Base-by-base conservation (phyloP, 2,797 vertebrate genomes). In the Xiphophorus birchmanni region DNA sequence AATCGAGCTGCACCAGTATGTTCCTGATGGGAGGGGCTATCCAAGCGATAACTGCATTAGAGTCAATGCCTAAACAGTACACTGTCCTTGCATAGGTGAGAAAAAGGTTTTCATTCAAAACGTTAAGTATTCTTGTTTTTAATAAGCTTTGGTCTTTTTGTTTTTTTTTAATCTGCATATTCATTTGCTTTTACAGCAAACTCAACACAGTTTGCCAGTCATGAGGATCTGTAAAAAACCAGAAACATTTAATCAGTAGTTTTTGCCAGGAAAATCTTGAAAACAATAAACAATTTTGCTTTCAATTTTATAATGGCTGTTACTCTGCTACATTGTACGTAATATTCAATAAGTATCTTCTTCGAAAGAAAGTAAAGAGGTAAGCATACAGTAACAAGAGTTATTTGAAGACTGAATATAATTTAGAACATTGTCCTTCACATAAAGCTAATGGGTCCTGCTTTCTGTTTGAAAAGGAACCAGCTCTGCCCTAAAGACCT, bases 401-500 rank as follows among this genome's bases (percentile, higher is more conserved):
- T 52, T 76, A 75, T 48, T 78, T 72, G n/a, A 73, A 73, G n/a
- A 77, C 47, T 77, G 35, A 77, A 52, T 73, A 63, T 75, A 29
- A 82, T 75, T 88, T 21, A 73, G 40, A 76, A 73, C 56, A 74
- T 82, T 80, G 15, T 48, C 23, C 9, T 5, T 73, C 69, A 76
- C 72, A 75, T 73, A 74, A 81, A 87, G 72, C 37, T 75, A 71
- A 84, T 37, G 67, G n/a, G 74, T 79, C 47, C 79, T 80, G 81
- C 54, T 58, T 88, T 77, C 4, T 72, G 56, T 44, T 78, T 80
- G 76, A 74, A 69, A 52, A 79, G 79, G 29, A 84, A 82, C 44
- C 29, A 45, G 74, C 83, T 86, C 84, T 82, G 77, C 77, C 44
- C 74, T 3, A 52, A 71, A 58, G 29, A 80, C 84, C 79, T 77